phyloP scores from a whole-genome alignment of 2,113 vertebrate species.

The Pristiophorus japonicus region DNA sequence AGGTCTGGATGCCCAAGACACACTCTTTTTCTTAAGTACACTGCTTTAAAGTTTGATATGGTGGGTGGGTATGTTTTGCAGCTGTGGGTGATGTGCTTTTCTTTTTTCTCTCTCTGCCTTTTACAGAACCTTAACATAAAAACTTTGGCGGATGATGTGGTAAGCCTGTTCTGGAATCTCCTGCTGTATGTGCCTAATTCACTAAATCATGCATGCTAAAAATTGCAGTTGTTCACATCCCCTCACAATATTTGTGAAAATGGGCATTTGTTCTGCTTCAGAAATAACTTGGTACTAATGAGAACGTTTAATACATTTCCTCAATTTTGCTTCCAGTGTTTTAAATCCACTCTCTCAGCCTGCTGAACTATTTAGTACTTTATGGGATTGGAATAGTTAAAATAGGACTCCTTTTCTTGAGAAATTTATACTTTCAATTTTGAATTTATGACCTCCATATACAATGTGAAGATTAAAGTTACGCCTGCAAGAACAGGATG shows the following conservation, averaged over 20 bases:
- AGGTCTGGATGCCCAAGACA: too few species aligned
- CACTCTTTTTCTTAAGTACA: background rate
- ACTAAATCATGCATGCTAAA: constrained; percentile 32
- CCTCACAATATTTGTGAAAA: background rate
- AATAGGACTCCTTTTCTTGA: background rate
- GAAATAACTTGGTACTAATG: background rate
- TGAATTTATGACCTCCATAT: background rate
- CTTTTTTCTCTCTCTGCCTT: constrained; percentile 71
- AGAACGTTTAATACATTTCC: background rate
- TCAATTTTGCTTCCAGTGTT: background rate
- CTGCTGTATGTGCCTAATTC: background rate
- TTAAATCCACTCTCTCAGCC: too few species aligned
- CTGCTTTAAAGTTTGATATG: background rate
- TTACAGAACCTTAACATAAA: constrained; percentile 99
- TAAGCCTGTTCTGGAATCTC: constrained; percentile 67
- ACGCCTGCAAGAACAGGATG: background rate
- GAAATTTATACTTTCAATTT: too few species aligned
- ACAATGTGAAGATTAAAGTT: background rate
- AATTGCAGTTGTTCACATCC: background rate
- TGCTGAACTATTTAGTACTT: too few species aligned
- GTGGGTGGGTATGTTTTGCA: constrained; percentile 23
- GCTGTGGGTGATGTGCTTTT: constrained; percentile 40
- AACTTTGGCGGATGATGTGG: constrained; percentile 99
- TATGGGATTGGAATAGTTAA: background rate
- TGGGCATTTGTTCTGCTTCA: background rate